A percentile compares a stretch with the other conserved stretches of the same genome.
These are phyloP conservation scores for Drosophila serrata DNA, from an alignment of 1,140 invertebrate genomes.

Conservation along the genomic window DNA sequence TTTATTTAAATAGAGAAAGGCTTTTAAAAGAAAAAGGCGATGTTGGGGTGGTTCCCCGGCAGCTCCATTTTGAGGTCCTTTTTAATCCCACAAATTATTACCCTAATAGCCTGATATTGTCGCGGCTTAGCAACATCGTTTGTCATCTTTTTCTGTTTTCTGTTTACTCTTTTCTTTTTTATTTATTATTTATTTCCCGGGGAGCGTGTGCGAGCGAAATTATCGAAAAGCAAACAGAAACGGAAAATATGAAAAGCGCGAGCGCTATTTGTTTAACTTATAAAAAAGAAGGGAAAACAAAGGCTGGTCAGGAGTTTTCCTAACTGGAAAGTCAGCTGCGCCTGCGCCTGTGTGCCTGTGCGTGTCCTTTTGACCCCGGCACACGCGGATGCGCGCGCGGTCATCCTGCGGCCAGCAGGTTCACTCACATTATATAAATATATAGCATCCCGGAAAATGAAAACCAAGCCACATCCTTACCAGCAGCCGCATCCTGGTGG, in stretches of 20 bases:
- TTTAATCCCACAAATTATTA: conserved; percentile 80
- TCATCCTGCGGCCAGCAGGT: conserved; percentile 62
- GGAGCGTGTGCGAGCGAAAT: conserved; percentile 50
- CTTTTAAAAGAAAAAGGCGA: not conserved
- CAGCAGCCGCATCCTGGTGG: conserved; percentile 19
- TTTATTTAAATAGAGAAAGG: not conserved
- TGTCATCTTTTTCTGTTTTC: conserved; percentile 35
- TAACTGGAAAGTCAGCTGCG: conserved; percentile 60
- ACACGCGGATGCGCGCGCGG: conserved; percentile 53
- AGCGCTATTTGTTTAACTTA: conserved; percentile 70
- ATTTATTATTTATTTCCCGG: conserved; percentile 21
- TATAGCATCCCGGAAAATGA: conserved; percentile 8
- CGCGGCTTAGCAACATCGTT: conserved; percentile 74
- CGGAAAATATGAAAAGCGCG: conserved; percentile 65
- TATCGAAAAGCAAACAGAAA: conserved; percentile 73
- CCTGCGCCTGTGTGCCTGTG: conserved; percentile 32
- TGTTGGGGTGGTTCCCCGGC: conserved; percentile 12
- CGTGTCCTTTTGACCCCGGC: conserved; percentile 58
- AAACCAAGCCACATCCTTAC: not conserved
- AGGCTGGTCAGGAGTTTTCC: conserved; percentile 22
- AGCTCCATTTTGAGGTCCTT: conserved; percentile 5
- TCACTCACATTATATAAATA: too few species aligned
- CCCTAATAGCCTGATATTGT: conserved; percentile 76
- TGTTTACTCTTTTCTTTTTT: conserved; percentile 17
- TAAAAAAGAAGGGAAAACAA: conserved; percentile 42